phyloP scores from a whole-genome alignment of 2,113 vertebrate genomes.

The Planiliza haematocheilus region DNA sequence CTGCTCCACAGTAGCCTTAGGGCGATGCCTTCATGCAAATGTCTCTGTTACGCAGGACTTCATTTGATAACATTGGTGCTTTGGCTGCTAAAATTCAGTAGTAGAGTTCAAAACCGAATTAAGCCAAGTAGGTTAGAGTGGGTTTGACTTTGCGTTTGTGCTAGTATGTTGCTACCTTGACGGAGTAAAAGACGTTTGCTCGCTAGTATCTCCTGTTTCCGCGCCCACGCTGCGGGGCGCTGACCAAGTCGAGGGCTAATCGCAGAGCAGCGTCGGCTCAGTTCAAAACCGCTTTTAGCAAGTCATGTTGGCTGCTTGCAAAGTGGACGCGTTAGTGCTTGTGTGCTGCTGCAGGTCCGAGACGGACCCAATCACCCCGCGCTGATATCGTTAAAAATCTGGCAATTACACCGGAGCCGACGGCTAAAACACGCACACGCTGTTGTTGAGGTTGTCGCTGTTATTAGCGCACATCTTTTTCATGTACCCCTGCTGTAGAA shows the following conservation, averaged over 20 bases:
- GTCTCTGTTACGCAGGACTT: constrained; percentile 9
- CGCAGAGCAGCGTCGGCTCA: constrained; percentile 32
- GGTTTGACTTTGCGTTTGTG: constrained; percentile 14
- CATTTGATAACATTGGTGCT: constrained; percentile 33
- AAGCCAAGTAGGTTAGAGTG: constrained; percentile 19
- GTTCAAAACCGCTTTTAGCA: constrained; percentile 42
- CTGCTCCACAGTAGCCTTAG: background rate
- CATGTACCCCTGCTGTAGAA: background rate
- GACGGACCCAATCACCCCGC: too few species aligned
- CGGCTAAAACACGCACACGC: constrained; percentile 32
- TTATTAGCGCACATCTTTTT: constrained; percentile 12
- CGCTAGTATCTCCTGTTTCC: constrained; percentile 17
- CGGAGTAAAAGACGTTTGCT: background rate
- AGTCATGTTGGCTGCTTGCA: constrained; percentile 27
- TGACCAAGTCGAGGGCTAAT: constrained; percentile 47
- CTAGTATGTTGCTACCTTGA: constrained; percentile 33
- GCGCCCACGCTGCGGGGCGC: constrained; percentile 9
- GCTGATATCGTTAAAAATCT: constrained; percentile 34
- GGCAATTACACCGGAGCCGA: constrained; percentile 5
- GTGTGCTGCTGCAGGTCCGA: constrained; percentile 28
- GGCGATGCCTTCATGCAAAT: background rate
- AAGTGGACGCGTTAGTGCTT: constrained; percentile 18
- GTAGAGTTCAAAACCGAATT: constrained; percentile 41
- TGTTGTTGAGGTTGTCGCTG: constrained; percentile 10
- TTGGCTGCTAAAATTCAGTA: constrained; percentile 14